Base-by-base conservation (phyloP, 1,140 invertebrate genomes). In the Diachasma alloeum region DNA sequence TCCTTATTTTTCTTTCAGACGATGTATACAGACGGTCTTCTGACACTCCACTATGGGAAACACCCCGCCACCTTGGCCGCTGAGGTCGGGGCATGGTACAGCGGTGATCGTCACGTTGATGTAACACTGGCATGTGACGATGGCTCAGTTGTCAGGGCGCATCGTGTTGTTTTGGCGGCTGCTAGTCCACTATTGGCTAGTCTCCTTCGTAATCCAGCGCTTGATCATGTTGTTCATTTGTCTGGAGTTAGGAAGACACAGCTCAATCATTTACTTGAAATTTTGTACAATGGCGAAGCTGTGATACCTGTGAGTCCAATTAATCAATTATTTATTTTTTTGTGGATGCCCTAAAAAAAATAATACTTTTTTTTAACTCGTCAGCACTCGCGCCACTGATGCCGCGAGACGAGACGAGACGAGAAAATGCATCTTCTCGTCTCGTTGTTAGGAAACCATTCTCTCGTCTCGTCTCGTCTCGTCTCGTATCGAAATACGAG, bases 31-130 rank as follows among this genome's bases (percentile, higher is more conserved):
- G 87, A 89, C 85, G 92, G 92, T 86, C 91, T 95, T 90, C 92
- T 96, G 91, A 96, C 95, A 85, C 93, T 96, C 88, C 95, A 95
- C 90, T 96, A 96, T 91, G 94, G 95, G 90, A 96, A 96, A 91
- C 95, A 96, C 92, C 95, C 95, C 91, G 94, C 95, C 89, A 95
- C 94, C 87, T 93, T 96, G 91, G 93, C 95, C 87, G 94, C 94
- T 85, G 95, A 96, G 91, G 94, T 96, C 87, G 94, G 94, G 83
- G 93, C 94, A 82, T 95, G 95, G 91, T 96, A 95, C 90, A 91
- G 93, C 82, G 94, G 94, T 74, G 94, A 95, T 85, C 92, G 94
- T 87, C 94, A 94, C 88, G 94, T 95, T 36, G 95, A 96, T 90
- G 92, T 96, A 86, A 93, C 93, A 78, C 92, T 96, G 80, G 92